Base-by-base conservation (phyloP, 2,797 vertebrate species). In the Labroides dimidiatus region DNA sequence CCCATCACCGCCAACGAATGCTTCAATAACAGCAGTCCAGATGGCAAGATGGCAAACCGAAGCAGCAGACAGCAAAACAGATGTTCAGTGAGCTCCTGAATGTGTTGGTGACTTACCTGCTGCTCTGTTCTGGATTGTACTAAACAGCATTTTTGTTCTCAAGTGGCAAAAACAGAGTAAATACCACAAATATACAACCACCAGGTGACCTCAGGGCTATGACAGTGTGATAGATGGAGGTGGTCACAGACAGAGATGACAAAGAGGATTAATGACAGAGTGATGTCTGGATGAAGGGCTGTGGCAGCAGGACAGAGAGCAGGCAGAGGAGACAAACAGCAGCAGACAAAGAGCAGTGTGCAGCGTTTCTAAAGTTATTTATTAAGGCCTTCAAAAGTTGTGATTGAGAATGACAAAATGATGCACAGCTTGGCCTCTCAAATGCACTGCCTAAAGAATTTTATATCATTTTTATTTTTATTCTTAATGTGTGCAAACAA, bases 51-150 rank as follows among this genome's bases (percentile, higher is more conserved):
- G 69, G 56, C 6, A 69, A 70, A 84, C 75, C 71, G 54, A 77
- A 61, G 68, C 42, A 33, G 62, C 30, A 81, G 58, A 77, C 62
- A 49, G 54, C 13, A n/a, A 77, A 76, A 80, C 79, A 80, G 77
- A 82, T 72, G 77, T 48, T 68, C 48, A 33, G 73, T 73, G 69
- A 67, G 59, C 42, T 51, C 72, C 72, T 64, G 72, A 37, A 49
- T 43, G 36, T 41, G 37, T 54, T 64, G 50, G 63, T 74, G 21
- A 82, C 87, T 88, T 80, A 91, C 81, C 82, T 80, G 75, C 72
- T 64, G 21, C 9, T 52, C 75, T 58, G 67, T 58, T 70, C 62
- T 62, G 21, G 48, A 61, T 56, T 51, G 69, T 64, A 66, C 44
- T 55, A 75, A 21, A 33, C 1, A 57, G 42, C 42, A 33, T 36